Base-by-base conservation (phyloP, 2,888 invertebrate genomes). In the Anthophora plumipes region DNA sequence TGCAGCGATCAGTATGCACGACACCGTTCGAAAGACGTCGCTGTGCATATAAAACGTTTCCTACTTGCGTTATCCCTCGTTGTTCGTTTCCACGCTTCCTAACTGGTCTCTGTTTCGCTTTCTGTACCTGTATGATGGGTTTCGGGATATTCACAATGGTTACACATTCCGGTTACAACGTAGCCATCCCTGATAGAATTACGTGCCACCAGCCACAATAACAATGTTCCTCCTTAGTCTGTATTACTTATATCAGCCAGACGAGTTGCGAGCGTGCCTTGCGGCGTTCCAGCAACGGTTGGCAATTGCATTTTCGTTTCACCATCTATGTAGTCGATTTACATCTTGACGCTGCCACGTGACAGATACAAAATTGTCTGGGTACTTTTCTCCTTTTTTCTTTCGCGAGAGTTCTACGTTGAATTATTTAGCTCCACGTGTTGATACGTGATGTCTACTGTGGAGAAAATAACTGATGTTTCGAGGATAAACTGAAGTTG, bases 1-100 rank as follows among this genome's bases (percentile, higher is more conserved):
- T n/a, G 0, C 31, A n/a, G 25, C 68, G 59, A 83, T 85, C 78
- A 64, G 85, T 83, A 86, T 85, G 86, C 85, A 20, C 57, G 57
- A 9, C 60, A 57, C 31, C 71, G 9, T 54, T n/a, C 39, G 37
- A 17, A 59, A 78, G 48, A 69, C 67, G 60, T 73, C 60, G 76
- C 43, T 68, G 68, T 63, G 80, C 83, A 85, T 86, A 83, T 74
- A 80, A 83, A 85, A 83, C 57, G 64, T 41, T 54, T 57, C 14
- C 17, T 39, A 9, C 54, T 59, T 37, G 57, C 59, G 64, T 85
- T 85, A 80, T 80, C 71, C 55, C 60, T 11, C n/a, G 66, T 64
- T 76, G 82, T 82, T 77, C 74, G 71, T 70, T 78, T 80, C 78
- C 67, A 46, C 57, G 37, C 9, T 31, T 22, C 54, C 25, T 39